Percentiles rank a stretch among this genome's conserved stretches.
Evolutionary conservation across 1,140 invertebrate genomes (phyloP).

Genomic region (Linepithema humile): DNA sequence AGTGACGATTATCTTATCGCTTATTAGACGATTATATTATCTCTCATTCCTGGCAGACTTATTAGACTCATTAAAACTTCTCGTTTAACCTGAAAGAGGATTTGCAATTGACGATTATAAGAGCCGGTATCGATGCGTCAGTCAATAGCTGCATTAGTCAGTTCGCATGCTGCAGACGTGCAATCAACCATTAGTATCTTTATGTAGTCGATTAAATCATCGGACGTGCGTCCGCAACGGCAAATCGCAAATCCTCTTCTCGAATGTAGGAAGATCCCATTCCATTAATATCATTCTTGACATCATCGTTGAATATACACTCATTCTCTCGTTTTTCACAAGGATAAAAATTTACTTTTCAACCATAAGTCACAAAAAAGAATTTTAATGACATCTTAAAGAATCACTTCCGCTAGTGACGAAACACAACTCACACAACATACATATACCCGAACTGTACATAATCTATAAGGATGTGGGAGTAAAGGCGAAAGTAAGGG

Average conservation of each 20-base stretch:
- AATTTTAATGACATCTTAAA: background rate
- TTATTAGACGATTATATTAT: conserved; percentile 16
- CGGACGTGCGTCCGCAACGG: background rate
- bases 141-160: background rate
- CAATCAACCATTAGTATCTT: background rate
- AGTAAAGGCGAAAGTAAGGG: conserved; percentile 5
- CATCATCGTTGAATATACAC: background rate
- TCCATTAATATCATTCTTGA: conserved; percentile 21
- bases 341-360: conserved; percentile 21
- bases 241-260: conserved; percentile 23
- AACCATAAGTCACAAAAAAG: background rate
- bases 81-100: background rate
- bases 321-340: background rate
- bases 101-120: background rate
- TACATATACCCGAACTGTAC: conserved; percentile 22
- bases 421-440: background rate
- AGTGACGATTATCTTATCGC: background rate
- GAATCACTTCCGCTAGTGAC: background rate
- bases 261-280: background rate
- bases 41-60: background rate
- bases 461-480: conserved; percentile 1
- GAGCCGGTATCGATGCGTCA: background rate
- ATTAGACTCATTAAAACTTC: background rate
- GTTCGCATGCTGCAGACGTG: background rate
- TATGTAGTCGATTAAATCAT: conserved; percentile 2